Conservation (phyloP, 2,797 vertebrate genomes). For the Trichosurus vulpecula region DNA sequence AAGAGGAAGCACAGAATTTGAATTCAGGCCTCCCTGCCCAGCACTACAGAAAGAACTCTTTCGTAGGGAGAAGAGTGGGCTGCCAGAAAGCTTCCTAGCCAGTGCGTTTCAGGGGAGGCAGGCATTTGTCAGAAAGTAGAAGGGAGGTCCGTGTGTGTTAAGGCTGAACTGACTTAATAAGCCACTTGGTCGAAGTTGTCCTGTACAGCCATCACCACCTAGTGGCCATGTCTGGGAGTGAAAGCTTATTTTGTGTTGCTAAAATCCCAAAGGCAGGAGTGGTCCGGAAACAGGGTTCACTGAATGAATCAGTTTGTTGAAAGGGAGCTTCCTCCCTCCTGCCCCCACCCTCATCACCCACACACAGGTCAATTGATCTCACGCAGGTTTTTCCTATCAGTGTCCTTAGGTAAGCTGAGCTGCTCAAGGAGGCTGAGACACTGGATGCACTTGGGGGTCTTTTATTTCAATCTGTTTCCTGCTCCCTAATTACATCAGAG, state of each 20-base stretch:
- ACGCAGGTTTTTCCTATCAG: neutral
- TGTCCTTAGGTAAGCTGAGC: too few relatives aligned
- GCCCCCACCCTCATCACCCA: neutral
- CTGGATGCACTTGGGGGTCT: neutral
- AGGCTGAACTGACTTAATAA: neutral
- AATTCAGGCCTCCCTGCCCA: neutral
- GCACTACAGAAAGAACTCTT: neutral
- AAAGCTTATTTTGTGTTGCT: neutral
- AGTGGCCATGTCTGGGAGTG: neutral
- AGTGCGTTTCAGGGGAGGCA: neutral
- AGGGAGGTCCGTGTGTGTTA: neutral
- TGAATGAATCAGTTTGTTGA: neutral
- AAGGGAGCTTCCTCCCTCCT: neutral
- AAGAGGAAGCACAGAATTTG: neutral
- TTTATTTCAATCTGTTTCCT: neutral
- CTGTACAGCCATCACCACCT: neutral
- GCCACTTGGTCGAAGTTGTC: neutral
- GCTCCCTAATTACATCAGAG: neutral
- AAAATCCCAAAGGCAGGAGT: neutral
- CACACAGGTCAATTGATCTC: neutral
- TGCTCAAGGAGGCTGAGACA: neutral
- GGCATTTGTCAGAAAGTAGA: neutral
- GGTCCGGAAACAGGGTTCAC: neutral
- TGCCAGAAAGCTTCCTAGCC: neutral
- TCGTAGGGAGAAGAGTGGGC: neutral